Evolutionary conservation across 2,113 vertebrate species (phyloP), one percentile per base, ranked within the genome.

Genomic region (Sylvilagus bachmani): DNA sequence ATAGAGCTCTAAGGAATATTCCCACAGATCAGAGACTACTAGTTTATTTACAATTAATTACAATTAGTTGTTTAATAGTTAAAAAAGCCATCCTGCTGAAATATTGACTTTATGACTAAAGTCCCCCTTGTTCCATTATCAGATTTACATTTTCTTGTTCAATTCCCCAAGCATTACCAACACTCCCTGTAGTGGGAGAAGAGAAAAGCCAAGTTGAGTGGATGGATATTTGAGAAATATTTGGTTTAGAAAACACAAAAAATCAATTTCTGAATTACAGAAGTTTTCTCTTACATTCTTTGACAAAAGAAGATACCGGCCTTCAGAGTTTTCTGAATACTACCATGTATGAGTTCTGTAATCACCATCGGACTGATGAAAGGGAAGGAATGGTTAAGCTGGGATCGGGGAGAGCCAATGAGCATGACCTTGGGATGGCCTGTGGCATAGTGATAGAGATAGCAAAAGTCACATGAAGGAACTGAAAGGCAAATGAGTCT

Each of bases 21-120:
- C 87, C 19, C 16, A 51, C 13, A 85, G 16, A 92, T 31, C 55
- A 77, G 25, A 86, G 29, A 73, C 0, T 14, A 5, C 24, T 80
- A 16, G 25, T 92, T 85, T 93, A 75, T 53, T 36, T 93, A 93
- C 33, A 81, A 88, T 16, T 70, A 89, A 51, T 86, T 55, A 74
- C 33, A 88, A 84, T 44, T 69, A 4, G 3, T 1, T 71, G 94
- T 73, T 89, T 67, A 78, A 75, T 44, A 70, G 19, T 49, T 58
- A 21, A 51, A 80, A 73, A 78, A 74, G 36, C 31, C 12, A 75
- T 88, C 21, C 25, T 90, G 27, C 0, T 69, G 7, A 78, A 62
- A 70, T 19, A 31, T 0, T 92, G 33, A 70, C 38, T 86, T 64
- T 77, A 78, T 71, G 10, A 94, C 79, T 64, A 70, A 89, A 31